Evolutionary conservation across 1,140 invertebrate species (phyloP).

Genomic region (Drosophila littoralis): DNA sequence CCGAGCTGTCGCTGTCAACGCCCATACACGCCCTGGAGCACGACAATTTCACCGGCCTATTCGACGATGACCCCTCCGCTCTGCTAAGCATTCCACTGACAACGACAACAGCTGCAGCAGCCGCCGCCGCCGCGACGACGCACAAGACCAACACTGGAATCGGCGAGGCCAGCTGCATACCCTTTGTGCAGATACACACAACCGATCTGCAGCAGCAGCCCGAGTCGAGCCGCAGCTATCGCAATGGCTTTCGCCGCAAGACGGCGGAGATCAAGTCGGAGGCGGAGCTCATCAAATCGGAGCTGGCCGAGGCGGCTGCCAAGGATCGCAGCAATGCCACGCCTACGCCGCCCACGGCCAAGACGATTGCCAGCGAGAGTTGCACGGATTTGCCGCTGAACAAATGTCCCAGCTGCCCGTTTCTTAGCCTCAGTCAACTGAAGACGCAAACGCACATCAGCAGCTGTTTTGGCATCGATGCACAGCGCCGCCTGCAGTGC

Average conservation of each 20-base stretch:
- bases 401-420: slow-evolving; percentile 65
- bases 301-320: slow-evolving; percentile 65
- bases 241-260: slow-evolving; percentile 69
- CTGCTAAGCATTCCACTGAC: slow-evolving; percentile 38
- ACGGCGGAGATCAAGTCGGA: slow-evolving; percentile 80
- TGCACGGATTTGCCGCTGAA: slow-evolving; percentile 19
- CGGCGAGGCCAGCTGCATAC: slow-evolving; percentile 42
- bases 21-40: slow-evolving; percentile 63
- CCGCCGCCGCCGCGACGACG: background rate
- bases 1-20: slow-evolving; percentile 65
- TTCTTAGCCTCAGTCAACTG: slow-evolving; percentile 57
- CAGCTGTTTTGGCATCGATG: slow-evolving; percentile 48
- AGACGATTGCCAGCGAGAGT: slow-evolving; percentile 23
- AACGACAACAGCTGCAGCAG: slow-evolving; percentile 3
- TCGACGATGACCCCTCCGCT: slow-evolving; percentile 61
- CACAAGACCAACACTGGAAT: slow-evolving; percentile 10
- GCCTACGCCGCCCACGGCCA: slow-evolving; percentile 71
- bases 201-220: slow-evolving; percentile 70
- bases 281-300: slow-evolving; percentile 77
- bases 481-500: slow-evolving; percentile 47
- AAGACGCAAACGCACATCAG: slow-evolving; percentile 41
- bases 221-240: slow-evolving; percentile 64
- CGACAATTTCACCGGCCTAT: slow-evolving; percentile 60
- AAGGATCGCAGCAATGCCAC: slow-evolving; percentile 75
- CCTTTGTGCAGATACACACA: slow-evolving; percentile 80